Evolutionary conservation across 2,888 invertebrate species (phyloP).

Genomic region (Sphecodes monilicornis): DNA sequence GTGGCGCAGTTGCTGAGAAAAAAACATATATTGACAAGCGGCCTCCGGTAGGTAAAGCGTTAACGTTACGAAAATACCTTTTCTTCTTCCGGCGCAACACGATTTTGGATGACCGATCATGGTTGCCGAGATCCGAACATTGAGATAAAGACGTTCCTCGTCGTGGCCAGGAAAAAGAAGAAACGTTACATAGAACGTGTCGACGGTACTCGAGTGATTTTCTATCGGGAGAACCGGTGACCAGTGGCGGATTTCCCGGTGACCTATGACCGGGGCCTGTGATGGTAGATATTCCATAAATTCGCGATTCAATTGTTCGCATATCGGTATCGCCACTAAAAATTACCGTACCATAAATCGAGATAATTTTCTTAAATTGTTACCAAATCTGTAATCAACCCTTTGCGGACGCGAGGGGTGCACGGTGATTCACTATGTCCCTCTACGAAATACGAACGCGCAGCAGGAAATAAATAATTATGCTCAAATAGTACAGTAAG

Average conservation of each 20-base stretch:
- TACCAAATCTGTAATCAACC: no score
- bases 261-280: neutral
- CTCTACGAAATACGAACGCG: no score
- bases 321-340: no score
- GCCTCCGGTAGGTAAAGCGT: neutral
- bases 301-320: neutral
- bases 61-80: conserved; percentile 83
- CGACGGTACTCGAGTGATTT: neutral
- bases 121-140: neutral
- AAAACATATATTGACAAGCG: neutral
- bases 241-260: neutral
- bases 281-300: neutral
- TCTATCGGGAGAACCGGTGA: neutral
- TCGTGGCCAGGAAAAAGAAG: conserved; percentile 18
- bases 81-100: conserved; percentile 77
- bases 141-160: neutral
- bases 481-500: no score
- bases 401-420: no score
- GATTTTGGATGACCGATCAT: conserved; percentile 64
- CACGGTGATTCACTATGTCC: no score
- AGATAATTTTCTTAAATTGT: no score
- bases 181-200: conserved; percentile 28
- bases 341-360: no score
- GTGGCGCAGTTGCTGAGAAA: neutral
- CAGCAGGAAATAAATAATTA: no score